Evolutionary conservation across 2,113 vertebrate genomes (phyloP).

Genomic region (Chaenogobius annularis): DNA sequence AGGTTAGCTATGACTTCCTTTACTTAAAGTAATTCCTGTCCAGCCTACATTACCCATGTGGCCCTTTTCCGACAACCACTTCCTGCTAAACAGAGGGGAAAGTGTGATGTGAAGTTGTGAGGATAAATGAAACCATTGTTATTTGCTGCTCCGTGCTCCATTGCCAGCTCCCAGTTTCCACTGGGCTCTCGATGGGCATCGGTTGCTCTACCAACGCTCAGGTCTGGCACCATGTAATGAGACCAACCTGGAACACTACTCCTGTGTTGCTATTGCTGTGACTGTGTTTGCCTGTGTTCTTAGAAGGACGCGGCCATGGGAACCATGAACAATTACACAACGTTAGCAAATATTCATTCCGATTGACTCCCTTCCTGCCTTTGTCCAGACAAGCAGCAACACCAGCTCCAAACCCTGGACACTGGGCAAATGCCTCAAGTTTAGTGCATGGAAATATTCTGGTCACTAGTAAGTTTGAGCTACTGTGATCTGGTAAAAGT

Average conservation of each 20-base stretch:
- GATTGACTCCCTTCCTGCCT: constrained; percentile 80
- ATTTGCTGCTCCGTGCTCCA: constrained; percentile 44
- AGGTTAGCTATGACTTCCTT: not conserved
- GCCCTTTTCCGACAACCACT: constrained; percentile 18
- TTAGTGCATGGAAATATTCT: constrained; percentile 27
- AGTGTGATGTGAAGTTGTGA: constrained; percentile 47
- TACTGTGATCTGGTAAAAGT: not conserved
- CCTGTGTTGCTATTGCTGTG: constrained; percentile 39
- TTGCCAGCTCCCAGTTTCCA: constrained; percentile 55
- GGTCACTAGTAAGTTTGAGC: not conserved
- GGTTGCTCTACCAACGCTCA: constrained; percentile 36
- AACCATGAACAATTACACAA: constrained; percentile 74
- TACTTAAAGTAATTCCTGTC: not conserved
- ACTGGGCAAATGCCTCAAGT: constrained; percentile 26
- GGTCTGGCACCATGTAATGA: constrained; percentile 49
- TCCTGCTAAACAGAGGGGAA: constrained; percentile 47
- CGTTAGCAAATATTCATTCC: constrained; percentile 75
- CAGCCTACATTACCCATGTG: constrained; percentile 53
- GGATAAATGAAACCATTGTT: constrained; percentile 66
- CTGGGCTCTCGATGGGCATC: constrained; percentile 17
- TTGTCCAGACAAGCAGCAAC: constrained; percentile 67
- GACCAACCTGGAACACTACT: constrained; percentile 41
- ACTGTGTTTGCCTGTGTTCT: constrained; percentile 55
- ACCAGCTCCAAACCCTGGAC: constrained; percentile 48
- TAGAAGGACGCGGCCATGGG: constrained; percentile 70